Conservation (phyloP, 2,113 vertebrate genomes). For the Zeus faber region DNA sequence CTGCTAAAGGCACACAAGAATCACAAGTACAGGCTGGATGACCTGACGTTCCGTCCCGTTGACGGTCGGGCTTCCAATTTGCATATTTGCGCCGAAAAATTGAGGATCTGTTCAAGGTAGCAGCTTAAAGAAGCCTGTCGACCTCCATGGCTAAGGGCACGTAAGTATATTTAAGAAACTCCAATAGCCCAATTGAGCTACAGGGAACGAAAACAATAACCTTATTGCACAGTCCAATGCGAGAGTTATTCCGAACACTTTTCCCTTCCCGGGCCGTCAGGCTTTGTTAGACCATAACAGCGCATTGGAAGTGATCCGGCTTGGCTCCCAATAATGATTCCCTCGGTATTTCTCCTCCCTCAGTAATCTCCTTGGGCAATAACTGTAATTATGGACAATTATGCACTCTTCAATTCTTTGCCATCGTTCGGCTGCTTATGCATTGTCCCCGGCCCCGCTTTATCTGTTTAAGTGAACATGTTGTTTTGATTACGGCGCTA, state of each 20-base stretch:
- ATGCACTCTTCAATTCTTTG: conserved; percentile 58
- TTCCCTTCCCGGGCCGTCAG: conserved; percentile 43
- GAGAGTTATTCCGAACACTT: conserved; percentile 2
- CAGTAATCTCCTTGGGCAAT: conserved; percentile 49
- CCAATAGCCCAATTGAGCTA: neutral
- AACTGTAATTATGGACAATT: conserved; percentile 69
- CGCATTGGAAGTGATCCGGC: conserved; percentile 45
- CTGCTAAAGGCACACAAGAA: too few relatives aligned
- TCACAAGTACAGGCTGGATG: neutral
- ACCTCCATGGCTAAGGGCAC: neutral
- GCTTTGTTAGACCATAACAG: conserved; percentile 47
- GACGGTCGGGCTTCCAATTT: neutral
- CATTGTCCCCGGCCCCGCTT: conserved; percentile 44
- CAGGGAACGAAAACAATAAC: conserved; percentile 5
- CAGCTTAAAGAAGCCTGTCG: conserved; percentile 6
- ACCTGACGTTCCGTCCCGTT: too few relatives aligned
- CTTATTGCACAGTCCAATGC: conserved; percentile 14
- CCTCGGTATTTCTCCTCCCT: conserved; percentile 37
- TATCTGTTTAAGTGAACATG: conserved; percentile 59
- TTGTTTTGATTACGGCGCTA: conserved; percentile 63
- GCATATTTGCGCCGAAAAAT: neutral
- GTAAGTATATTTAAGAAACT: neutral
- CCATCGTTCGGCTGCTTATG: conserved; percentile 42
- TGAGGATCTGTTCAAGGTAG: neutral
- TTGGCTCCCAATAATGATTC: conserved; percentile 50